phyloP scores from a whole-genome alignment of 2,888 invertebrate species.

The Limulus polyphemus region DNA sequence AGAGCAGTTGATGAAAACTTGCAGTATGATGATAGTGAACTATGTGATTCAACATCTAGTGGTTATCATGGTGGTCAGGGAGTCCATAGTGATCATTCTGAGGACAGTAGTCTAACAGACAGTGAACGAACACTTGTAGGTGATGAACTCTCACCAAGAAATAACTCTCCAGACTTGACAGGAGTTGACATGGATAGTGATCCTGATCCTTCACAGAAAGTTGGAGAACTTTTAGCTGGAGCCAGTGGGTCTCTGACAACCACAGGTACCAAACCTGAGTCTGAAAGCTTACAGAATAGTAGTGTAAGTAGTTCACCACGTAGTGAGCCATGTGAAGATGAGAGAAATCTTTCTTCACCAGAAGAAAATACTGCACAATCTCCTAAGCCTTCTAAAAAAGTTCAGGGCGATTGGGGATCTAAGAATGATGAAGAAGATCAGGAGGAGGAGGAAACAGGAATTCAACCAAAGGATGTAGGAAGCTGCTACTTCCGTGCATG shows the following conservation, averaged over 20 bases:
- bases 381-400: no score
- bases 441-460: no score
- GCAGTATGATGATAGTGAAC: slow-evolving; percentile 6
- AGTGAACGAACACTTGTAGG: slow-evolving; percentile 54
- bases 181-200: slow-evolving; percentile 13
- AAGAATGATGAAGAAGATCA: no score
- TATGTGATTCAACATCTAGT: slow-evolving; percentile 10
- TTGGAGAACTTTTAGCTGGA: background rate
- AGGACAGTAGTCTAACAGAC: slow-evolving; percentile 62
- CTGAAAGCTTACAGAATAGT: slow-evolving; percentile 11
- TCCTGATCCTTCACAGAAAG: slow-evolving; percentile 6
- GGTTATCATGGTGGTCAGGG: slow-evolving; percentile 7
- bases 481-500: slow-evolving; percentile 15
- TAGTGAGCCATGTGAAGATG: slow-evolving; percentile 11
- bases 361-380: slow-evolving; percentile 18
- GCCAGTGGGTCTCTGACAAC: background rate
- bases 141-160: slow-evolving; percentile 37
- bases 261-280: slow-evolving; percentile 9
- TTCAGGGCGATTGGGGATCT: no score
- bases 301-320: slow-evolving; percentile 9
- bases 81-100: slow-evolving; percentile 48
- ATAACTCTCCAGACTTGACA: slow-evolving; percentile 32
- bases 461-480: background rate
- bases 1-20: no score
- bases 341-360: slow-evolving; percentile 19